These are phyloP conservation scores for Polyodon spathula DNA, from an alignment of 2,113 vertebrate species.

Conservation along the genomic window DNA sequence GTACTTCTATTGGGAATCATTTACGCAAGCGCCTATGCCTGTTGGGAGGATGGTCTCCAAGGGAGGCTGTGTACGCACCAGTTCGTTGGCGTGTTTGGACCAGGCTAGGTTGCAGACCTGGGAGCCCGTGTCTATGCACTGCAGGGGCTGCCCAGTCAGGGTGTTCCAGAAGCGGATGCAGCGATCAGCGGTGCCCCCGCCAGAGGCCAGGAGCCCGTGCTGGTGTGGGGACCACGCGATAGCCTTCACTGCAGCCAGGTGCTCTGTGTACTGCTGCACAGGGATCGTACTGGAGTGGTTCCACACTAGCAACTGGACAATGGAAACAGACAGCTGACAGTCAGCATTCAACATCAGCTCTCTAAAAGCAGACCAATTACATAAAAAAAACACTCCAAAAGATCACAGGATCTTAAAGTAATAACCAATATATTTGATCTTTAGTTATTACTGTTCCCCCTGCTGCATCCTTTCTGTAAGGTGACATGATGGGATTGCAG, in stretches of 20 bases:
- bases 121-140: constrained; percentile 92
- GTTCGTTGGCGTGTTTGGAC: constrained; percentile 96
- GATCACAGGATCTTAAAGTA: too few relatives aligned
- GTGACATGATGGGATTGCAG: too few relatives aligned
- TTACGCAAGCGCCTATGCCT: neutral
- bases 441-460: neutral
- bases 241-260: constrained; percentile 92
- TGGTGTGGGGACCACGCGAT: constrained; percentile 97
- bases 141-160: constrained; percentile 84
- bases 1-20: neutral
- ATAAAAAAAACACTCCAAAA: too few relatives aligned
- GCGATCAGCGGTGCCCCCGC: constrained; percentile 88
- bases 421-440: neutral
- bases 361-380: too few relatives aligned
- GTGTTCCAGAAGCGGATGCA: constrained; percentile 99
- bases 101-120: constrained; percentile 98
- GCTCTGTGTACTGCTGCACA: constrained; percentile 93
- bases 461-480: neutral
- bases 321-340: neutral
- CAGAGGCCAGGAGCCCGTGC: constrained; percentile 86
- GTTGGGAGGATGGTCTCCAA: too few relatives aligned
- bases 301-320: constrained; percentile 83
- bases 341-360: neutral
- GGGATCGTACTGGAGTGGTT: constrained; percentile 91
- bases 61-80: constrained; percentile 55